phyloP scores from a whole-genome alignment of 23 tunicate species.

The Aplidium turbinatum region DNA sequence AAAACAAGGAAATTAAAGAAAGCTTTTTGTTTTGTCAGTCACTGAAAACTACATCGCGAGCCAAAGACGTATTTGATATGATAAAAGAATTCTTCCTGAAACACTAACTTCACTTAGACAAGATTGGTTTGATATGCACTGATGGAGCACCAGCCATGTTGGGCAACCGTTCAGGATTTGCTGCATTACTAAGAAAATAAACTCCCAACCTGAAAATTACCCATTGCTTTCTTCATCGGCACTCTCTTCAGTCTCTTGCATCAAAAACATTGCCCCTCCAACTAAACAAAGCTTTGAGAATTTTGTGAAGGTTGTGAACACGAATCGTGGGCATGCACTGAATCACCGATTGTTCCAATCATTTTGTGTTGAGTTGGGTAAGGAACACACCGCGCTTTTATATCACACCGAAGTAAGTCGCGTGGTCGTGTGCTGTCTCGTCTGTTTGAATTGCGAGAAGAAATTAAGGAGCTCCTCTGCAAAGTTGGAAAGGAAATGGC shows the following conservation, averaged over 20 bases:
- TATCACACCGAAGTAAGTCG: slow-evolving; percentile 13
- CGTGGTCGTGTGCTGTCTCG: slow-evolving; percentile 20
- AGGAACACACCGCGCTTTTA: slow-evolving; percentile 5
- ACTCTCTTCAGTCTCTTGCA: slow-evolving; percentile 33
- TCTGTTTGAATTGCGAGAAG: slow-evolving; percentile 28
- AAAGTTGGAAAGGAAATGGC: slow-evolving; percentile 13
- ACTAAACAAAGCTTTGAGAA: not conserved
- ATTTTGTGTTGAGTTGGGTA: slow-evolving; percentile 12
- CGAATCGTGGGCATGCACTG: slow-evolving; percentile 4
- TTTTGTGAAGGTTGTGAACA: slow-evolving; percentile 29
- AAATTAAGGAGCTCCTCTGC: slow-evolving; percentile 6
- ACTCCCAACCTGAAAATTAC: slow-evolving; percentile 12
- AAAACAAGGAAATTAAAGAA: slow-evolving; percentile 17
- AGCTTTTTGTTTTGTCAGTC: slow-evolving; percentile 26
- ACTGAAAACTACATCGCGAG: slow-evolving; percentile 1
- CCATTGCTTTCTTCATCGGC: slow-evolving; percentile 10
- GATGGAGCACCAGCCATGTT: slow-evolving; percentile 34
- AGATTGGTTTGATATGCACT: not conserved
- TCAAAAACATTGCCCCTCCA: slow-evolving; percentile 25
- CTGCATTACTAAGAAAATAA: slow-evolving; percentile 8
- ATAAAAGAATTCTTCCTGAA: slow-evolving; percentile 16
- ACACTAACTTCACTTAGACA: slow-evolving; percentile 3
- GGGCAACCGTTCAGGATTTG: slow-evolving; percentile 18
- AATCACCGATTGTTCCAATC: slow-evolving; percentile 2
- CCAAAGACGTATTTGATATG: slow-evolving; percentile 8